Conservation (phyloP, 1,140 invertebrate genomes). For the Grapholita molesta region DNA sequence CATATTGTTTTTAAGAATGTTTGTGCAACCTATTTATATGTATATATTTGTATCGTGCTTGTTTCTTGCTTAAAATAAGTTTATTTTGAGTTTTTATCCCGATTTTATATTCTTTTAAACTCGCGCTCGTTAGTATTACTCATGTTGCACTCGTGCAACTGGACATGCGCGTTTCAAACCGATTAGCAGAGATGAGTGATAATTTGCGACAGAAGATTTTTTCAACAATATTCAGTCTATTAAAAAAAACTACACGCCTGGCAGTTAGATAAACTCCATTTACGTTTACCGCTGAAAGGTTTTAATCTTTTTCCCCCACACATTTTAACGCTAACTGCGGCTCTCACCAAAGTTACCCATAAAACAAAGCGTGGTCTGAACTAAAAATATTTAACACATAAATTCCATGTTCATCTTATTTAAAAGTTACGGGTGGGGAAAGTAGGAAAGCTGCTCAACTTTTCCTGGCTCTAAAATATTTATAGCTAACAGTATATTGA, state of each 20-base stretch:
- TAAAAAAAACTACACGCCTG: background rate
- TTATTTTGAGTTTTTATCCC: no score
- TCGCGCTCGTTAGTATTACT: no score
- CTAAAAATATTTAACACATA: conserved; percentile 21
- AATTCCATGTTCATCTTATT: conserved; percentile 49
- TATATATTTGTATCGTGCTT: no score
- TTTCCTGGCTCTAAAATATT: background rate
- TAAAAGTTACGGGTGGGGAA: conserved; percentile 47
- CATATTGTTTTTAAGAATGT: no score
- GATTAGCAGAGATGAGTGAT: no score
- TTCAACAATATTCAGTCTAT: no score
- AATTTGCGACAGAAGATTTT: no score
- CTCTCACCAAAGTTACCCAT: background rate
- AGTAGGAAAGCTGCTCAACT: conserved; percentile 39
- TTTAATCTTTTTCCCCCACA: background rate
- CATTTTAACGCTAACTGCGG: background rate
- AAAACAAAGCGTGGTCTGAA: background rate
- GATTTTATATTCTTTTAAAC: no score
- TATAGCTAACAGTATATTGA: background rate
- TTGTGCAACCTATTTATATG: no score
- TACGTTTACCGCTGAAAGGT: background rate
- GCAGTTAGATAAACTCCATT: background rate
- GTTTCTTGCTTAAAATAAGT: no score
- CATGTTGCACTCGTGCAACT: no score
- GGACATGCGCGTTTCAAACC: no score